Percentiles rank a stretch among this genome's conserved stretches.
These are phyloP conservation scores for Diplodus sargus DNA, from an alignment of 2,797 vertebrate species.

Conservation along the genomic window DNA sequence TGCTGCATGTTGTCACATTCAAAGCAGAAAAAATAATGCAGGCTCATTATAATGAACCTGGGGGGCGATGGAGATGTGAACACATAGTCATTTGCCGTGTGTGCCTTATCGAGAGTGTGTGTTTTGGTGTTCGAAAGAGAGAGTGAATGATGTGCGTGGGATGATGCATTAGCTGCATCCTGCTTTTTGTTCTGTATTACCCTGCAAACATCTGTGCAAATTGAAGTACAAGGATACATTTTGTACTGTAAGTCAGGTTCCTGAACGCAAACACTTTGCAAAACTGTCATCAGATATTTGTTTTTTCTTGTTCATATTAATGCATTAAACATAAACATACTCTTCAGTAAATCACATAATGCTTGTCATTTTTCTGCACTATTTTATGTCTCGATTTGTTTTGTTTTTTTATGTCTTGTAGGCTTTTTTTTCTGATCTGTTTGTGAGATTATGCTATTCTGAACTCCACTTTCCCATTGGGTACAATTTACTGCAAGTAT, in stretches of 20 bases:
- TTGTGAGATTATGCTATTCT: not conserved
- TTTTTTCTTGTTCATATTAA: not conserved
- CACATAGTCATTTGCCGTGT: slow-evolving; percentile 20
- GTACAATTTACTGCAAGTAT: slow-evolving; percentile 12
- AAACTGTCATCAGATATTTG: slow-evolving; percentile 1
- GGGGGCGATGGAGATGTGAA: slow-evolving; percentile 50
- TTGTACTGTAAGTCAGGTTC: slow-evolving; percentile 9
- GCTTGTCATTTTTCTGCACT: not conserved
- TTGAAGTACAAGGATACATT: not conserved
- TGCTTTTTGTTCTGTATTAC: slow-evolving; percentile 4
- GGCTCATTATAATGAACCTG: slow-evolving; percentile 68
- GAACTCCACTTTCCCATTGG: slow-evolving; percentile 10
- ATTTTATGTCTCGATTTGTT: not conserved
- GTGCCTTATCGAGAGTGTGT: slow-evolving; percentile 6
- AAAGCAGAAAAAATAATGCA: slow-evolving; percentile 58
- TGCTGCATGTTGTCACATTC: slow-evolving; percentile 32
- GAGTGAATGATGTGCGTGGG: slow-evolving; percentile 9
- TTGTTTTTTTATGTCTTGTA: not conserved
- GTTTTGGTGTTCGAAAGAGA: slow-evolving; percentile 9
- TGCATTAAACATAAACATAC: slow-evolving; percentile 3
- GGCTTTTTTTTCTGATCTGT: not conserved
- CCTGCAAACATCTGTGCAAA: not conserved
- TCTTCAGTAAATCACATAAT: not conserved
- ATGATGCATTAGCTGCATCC: slow-evolving; percentile 29
- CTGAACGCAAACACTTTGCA: not conserved